Evolutionary conservation across 2,888 invertebrate genomes (phyloP).

Genomic region (Cryptus viduatorius): DNA sequence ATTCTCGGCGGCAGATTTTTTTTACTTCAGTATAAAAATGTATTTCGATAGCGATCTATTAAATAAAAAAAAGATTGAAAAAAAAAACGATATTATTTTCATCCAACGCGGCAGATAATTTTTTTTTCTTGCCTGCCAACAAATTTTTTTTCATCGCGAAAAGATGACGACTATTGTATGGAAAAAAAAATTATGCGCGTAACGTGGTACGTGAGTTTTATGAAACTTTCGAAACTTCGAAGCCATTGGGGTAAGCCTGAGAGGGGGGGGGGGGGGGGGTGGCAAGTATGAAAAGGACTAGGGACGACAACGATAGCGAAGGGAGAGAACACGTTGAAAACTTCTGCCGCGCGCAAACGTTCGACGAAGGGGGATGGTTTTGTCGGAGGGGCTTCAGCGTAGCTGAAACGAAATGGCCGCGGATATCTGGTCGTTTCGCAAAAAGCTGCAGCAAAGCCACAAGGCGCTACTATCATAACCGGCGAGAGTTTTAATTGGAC

Average conservation of each 20-base stretch:
- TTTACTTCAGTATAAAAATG: background rate
- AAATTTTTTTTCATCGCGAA: conserved; percentile 20
- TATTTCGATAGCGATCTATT: background rate
- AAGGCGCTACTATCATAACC: conserved; percentile 5
- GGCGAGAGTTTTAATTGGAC: conserved; percentile 61
- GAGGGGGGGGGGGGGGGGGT: background rate
- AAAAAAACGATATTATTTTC: too few species aligned
- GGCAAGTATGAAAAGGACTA: conserved; percentile 18
- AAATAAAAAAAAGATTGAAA: too few species aligned
- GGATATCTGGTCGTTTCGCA: conserved; percentile 33
- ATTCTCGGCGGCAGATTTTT: background rate
- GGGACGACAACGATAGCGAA: conserved; percentile 39
- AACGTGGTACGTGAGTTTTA: conserved; percentile 59
- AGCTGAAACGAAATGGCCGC: conserved; percentile 59
- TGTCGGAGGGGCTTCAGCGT: conserved; percentile 24
- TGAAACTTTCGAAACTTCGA: conserved; percentile 56
- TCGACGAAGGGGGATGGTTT: conserved; percentile 34
- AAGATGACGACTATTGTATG: conserved; percentile 34
- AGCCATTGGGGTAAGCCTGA: conserved; percentile 9
- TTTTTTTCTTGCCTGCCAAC: too few species aligned
- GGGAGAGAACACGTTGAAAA: conserved; percentile 57
- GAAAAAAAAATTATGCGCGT: conserved; percentile 50
- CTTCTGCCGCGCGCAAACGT: conserved; percentile 43
- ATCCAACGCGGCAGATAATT: too few species aligned
- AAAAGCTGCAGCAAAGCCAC: conserved; percentile 52